These are phyloP conservation scores for Onychomys torridus DNA, from an alignment of 2,797 vertebrate genomes.

Conservation along the genomic window DNA sequence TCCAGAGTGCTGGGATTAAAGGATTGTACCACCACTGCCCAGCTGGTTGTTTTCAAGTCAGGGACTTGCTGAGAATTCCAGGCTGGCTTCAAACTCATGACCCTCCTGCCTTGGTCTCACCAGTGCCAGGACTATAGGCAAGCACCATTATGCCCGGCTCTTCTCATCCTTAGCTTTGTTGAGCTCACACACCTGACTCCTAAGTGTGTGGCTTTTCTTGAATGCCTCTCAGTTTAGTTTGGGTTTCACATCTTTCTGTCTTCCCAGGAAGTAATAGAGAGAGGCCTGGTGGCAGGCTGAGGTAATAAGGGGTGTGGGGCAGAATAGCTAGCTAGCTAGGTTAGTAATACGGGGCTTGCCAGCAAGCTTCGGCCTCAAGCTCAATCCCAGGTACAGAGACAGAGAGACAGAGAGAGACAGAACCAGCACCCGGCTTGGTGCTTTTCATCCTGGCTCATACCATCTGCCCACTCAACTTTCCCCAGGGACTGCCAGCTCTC, in stretches of 20 bases:
- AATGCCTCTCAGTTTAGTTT: background rate
- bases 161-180: background rate
- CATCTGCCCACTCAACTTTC: background rate
- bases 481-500: background rate
- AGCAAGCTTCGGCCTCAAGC: background rate
- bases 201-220: background rate
- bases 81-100: background rate
- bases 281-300: background rate
- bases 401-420: background rate
- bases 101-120: background rate
- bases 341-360: background rate
- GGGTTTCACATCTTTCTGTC: background rate
- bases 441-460: background rate
- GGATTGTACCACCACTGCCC: rapidly evolving
- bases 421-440: background rate
- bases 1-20: background rate
- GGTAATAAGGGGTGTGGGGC: too few species aligned
- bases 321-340: background rate
- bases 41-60: background rate
- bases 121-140: background rate
- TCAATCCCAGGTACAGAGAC: background rate
- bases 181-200: background rate
- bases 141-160: background rate
- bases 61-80: background rate
- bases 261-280: background rate